Conservation (phyloP, 2,888 invertebrate species). For the Apoda limacodes region DNA sequence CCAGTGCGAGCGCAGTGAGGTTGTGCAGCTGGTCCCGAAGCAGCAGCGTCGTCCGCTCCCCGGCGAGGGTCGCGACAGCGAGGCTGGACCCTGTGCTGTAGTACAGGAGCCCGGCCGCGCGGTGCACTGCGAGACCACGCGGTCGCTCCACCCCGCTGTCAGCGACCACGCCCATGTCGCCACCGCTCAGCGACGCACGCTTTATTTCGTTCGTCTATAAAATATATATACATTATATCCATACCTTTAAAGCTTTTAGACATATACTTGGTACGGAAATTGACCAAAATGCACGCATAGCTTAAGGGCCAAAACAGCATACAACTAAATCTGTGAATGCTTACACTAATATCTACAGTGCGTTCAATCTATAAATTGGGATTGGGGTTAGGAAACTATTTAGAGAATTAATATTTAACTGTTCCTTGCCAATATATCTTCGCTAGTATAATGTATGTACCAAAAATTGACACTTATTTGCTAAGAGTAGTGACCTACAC, state of each 20-base stretch:
- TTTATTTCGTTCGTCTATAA: slow-evolving; percentile 75
- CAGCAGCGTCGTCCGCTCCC: slow-evolving; percentile 70
- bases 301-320: too few relatives aligned
- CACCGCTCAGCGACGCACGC: slow-evolving; percentile 74
- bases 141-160: slow-evolving; percentile 76
- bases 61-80: slow-evolving; percentile 76
- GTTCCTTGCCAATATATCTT: too few relatives aligned
- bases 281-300: not conserved
- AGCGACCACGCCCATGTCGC: slow-evolving; percentile 72
- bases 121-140: slow-evolving; percentile 84
- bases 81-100: slow-evolving; percentile 75
- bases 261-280: not conserved
- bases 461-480: too few relatives aligned
- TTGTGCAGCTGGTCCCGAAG: slow-evolving; percentile 42
- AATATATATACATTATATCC: not conserved
- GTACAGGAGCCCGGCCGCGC: slow-evolving; percentile 82
- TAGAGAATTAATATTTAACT: too few relatives aligned
- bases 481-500: too few relatives aligned
- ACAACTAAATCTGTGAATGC: too few relatives aligned
- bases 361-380: too few relatives aligned
- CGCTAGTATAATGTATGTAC: too few relatives aligned
- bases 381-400: too few relatives aligned
- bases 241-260: not conserved
- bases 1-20: slow-evolving; percentile 62
- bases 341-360: too few relatives aligned